Evolutionary conservation across 2,113 vertebrate species (phyloP), one percentile per base, ranked within the genome.

Genomic region (Dromaius novaehollandiae): DNA sequence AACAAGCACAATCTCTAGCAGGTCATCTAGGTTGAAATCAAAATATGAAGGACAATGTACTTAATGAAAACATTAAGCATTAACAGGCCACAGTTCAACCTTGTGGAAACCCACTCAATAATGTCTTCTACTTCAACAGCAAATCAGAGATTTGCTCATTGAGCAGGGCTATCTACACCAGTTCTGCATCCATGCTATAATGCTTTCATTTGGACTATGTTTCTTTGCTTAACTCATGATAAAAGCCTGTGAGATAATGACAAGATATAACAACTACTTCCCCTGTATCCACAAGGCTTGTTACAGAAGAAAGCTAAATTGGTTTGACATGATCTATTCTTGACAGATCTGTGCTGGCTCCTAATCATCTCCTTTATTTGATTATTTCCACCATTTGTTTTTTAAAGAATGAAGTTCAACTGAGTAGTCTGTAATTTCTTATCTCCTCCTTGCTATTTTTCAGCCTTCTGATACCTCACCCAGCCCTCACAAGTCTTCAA

Each of bases 261-360:
- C 93, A 96, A 96, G 92, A 86, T 90, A 90, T 96, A 93, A 96
- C 95, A 96, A 94, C 85, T 91, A 86, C 73, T 94, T 95, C 90
- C 89, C n/a, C 85, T 95, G 64, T 86, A 97, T 83, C 93, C 86
- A 89, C 36, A 42, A 91, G 85, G 76, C 85, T 94, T 70, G 44
- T 93, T 96, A 91, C 3, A 96, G 96, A 96, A 97, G 82, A 94
- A 95, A 96, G 93, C 95, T 91, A 88, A 95, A 96, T 96, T 96
- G 95, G 82, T 88, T 96, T 97, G 96, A 91, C 96, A 5, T 88
- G 92, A 96, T 96, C 90, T 95, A 18, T 71, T 90, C 82, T 88
- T 96, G 92, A 93, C 95, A 96, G 93, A 93, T 95, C 90, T 92
- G 85, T 94, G 85, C 95, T 96, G 88, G 75, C 64, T 97, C 50